phyloP scores from a whole-genome alignment of 2,797 vertebrate species.

The Acanthurus leucopareius region DNA sequence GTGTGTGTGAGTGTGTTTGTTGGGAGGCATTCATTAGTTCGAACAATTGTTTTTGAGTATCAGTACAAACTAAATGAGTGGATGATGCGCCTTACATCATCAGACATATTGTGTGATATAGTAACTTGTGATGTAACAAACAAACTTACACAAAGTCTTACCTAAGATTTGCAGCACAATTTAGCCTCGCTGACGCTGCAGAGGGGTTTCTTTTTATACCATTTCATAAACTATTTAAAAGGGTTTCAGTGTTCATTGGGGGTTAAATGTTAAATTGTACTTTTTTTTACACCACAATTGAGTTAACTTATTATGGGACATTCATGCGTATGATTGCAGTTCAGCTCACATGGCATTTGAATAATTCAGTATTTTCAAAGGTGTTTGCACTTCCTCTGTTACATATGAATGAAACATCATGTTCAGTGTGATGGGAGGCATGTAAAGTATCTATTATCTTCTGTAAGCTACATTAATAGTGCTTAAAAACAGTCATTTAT shows the following conservation, averaged over 20 bases:
- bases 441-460: background rate
- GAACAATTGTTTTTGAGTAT: background rate
- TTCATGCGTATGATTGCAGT: constrained; percentile 48
- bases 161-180: background rate
- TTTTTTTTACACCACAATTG: constrained; percentile 51
- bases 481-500: background rate
- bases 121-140: constrained; percentile 6
- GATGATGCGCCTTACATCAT: constrained; percentile 8
- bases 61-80: constrained; percentile 2
- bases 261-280: constrained; percentile 37
- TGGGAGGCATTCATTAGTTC: background rate
- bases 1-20: background rate
- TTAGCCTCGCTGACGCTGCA: constrained; percentile 12
- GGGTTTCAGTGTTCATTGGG: constrained; percentile 19
- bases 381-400: constrained; percentile 39
- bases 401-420: constrained; percentile 29
- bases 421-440: constrained; percentile 1
- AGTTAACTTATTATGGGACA: constrained; percentile 32
- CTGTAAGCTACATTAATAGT: background rate
- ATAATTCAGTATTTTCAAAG: constrained; percentile 52
- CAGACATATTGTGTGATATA: background rate
- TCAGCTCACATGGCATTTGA: constrained; percentile 50
- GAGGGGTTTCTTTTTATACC: constrained; percentile 31
- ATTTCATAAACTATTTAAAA: constrained; percentile 48
- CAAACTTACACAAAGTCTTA: constrained; percentile 10